A percentile compares a stretch with the other conserved stretches of the same genome.
phyloP scores from a whole-genome alignment of 2,113 vertebrate genomes.

The Spilogale gracilis region DNA sequence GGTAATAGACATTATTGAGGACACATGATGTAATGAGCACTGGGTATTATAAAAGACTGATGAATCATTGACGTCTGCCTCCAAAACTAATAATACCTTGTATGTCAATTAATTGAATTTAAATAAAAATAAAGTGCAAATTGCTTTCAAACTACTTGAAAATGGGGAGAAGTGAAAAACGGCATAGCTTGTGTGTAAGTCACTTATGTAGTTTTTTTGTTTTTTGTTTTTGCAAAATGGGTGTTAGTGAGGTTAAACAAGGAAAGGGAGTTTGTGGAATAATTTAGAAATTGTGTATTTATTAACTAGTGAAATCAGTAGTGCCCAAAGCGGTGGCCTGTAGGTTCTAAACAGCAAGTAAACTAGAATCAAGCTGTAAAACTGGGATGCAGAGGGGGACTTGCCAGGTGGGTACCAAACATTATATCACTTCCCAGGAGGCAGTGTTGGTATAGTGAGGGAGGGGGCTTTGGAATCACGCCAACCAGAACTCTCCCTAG shows the following conservation, averaged over 20 bases:
- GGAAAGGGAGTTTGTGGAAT: not conserved
- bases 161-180: not conserved
- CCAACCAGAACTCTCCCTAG: not conserved
- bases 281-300: not conserved
- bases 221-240: not conserved
- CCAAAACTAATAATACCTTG: not conserved
- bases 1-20: too few species aligned
- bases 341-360: not conserved
- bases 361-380: conserved; percentile 14
- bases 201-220: not conserved
- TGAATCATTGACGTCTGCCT: not conserved
- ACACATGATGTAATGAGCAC: too few species aligned
- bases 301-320: not conserved
- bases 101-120: not conserved
- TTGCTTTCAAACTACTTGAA: conserved; percentile 10
- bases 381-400: not conserved
- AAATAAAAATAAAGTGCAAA: not conserved
- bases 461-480: not conserved
- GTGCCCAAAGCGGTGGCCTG: not conserved
- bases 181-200: not conserved
- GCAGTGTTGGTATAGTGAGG: not conserved
- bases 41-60: not conserved
- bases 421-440: not conserved
- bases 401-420: not conserved
- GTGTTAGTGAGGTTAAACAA: not conserved